Base-by-base conservation (phyloP, 2,113 vertebrate species). In the Gymnobelideus leadbeateri region DNA sequence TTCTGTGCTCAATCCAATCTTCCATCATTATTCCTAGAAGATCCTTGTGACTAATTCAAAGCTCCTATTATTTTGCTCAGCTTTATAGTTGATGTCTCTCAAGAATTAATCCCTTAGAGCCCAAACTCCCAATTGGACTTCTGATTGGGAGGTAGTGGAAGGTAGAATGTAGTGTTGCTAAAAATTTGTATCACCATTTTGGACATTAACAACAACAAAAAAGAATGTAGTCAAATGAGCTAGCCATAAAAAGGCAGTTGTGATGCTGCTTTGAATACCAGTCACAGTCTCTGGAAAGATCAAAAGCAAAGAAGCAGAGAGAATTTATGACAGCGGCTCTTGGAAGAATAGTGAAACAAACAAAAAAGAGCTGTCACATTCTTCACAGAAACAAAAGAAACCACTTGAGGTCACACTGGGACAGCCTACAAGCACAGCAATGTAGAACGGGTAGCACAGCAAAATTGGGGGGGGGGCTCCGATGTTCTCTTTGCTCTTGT, bases 231-330 rank as follows among this genome's bases (percentile, higher is more conserved):
- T 6, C 46, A 52, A 50, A 89, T 49, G 23, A 12, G 0, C 43
- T 90, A 50, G 31, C 5, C 28, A 43, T 23, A 90, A 92, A 94
- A 93, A 96, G 55, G 26, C 89, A 51, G 1, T 31, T 26, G 10
- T 52, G 91, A 21, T 52, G 92, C n/a, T 95, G 43, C 12, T 97
- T 51, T 89, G 94, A 89, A 94, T 95, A 93, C 94, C 89, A 94
- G 90, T 93, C 55, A 93, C 92, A 47, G 3, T 12, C 19, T 92
- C 94, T 94, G 89, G 31, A 89, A 89, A 54, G 89, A 91, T 47
- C 50, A 96, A 94, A 95, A 91, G 91, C 50, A 90, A 89, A 93
- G 68, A 94, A 23, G 53, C 43, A 93, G 8, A 0, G 2, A 5
- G 90, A 91, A 92, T 93, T 96, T 89, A 46, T 23, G 43, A 53